phyloP scores from a whole-genome alignment of 2,797 vertebrate species.

The Fistularia tabacaria region DNA sequence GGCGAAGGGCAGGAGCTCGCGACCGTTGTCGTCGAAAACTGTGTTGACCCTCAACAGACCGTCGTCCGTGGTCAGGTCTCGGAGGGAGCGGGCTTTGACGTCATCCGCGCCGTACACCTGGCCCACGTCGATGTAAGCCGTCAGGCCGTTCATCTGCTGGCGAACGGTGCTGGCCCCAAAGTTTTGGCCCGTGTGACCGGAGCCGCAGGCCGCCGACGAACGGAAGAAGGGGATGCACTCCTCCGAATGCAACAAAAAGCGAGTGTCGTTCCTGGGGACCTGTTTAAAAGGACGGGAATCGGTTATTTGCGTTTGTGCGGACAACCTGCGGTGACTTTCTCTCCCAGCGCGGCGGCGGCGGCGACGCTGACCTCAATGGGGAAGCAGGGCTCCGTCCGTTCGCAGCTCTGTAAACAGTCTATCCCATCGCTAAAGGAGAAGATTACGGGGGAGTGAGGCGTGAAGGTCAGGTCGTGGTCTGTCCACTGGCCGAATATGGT shows the following conservation, averaged over 20 bases:
- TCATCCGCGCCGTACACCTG: conserved; percentile 79
- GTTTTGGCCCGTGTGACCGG: conserved; percentile 30
- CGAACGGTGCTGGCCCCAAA: conserved; percentile 53
- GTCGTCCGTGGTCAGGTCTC: conserved; percentile 63
- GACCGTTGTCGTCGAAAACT: conserved; percentile 62
- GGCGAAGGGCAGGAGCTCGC: conserved; percentile 77
- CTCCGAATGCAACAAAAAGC: conserved; percentile 31
- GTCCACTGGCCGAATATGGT: conserved; percentile 84
- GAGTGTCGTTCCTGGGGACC: conserved; percentile 71
- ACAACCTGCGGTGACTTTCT: too few species aligned
- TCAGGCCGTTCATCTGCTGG: conserved; percentile 84
- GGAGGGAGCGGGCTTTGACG: conserved; percentile 59
- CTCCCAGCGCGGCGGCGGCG: too few species aligned
- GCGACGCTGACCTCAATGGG: conserved; percentile 71
- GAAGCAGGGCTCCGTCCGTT: conserved; percentile 75
- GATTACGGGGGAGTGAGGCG: conserved; percentile 72
- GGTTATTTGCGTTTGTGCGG: neutral
- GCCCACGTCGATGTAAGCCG: conserved; percentile 79
- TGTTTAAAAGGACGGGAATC: conserved; percentile 39
- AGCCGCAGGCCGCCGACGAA: conserved; percentile 75
- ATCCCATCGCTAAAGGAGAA: conserved; percentile 59
- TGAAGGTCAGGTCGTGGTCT: conserved; percentile 82
- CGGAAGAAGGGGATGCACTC: conserved; percentile 81
- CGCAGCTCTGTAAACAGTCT: conserved; percentile 68
- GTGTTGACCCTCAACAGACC: conserved; percentile 81